phyloP scores from a whole-genome alignment of 2,888 invertebrate genomes.

The Calliopum simillimum region DNA sequence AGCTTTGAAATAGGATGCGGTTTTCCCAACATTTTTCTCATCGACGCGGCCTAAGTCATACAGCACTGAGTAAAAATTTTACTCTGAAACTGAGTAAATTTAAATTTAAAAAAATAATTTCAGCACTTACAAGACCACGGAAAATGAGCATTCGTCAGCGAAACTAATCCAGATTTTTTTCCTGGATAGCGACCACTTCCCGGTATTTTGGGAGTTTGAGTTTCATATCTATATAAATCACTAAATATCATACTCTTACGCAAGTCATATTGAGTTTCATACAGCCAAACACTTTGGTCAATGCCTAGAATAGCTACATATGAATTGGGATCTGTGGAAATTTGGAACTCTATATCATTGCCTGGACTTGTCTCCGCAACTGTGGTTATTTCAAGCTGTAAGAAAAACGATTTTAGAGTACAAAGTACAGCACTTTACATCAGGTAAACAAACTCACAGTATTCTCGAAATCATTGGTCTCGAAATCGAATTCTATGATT shows the following conservation, averaged over 20 bases:
- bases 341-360: constrained; percentile 79
- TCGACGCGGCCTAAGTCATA: no score
- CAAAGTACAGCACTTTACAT: no score
- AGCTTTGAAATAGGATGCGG: no score
- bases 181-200: constrained; percentile 59
- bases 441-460: constrained; percentile 71
- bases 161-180: constrained; percentile 56
- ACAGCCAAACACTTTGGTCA: constrained; percentile 82
- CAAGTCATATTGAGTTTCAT: constrained; percentile 71
- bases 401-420: no score
- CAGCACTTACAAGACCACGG: background rate
- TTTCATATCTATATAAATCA: constrained; percentile 74
- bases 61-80: no score
- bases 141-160: constrained; percentile 61
- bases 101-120: no score
- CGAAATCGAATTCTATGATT: constrained; percentile 76
- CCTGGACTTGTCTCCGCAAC: constrained; percentile 80
- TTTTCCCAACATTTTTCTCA: no score
- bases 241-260: constrained; percentile 70
- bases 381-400: constrained; percentile 75
- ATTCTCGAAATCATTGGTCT: constrained; percentile 78
- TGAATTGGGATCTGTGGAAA: constrained; percentile 86
- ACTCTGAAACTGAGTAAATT: no score
- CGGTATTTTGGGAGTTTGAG: constrained; percentile 57
- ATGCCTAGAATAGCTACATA: constrained; percentile 88